Percentiles rank a stretch among this genome's conserved stretches.
Conservation (phyloP, 2,888 invertebrate genomes). For the Lamproptera curius region DNA sequence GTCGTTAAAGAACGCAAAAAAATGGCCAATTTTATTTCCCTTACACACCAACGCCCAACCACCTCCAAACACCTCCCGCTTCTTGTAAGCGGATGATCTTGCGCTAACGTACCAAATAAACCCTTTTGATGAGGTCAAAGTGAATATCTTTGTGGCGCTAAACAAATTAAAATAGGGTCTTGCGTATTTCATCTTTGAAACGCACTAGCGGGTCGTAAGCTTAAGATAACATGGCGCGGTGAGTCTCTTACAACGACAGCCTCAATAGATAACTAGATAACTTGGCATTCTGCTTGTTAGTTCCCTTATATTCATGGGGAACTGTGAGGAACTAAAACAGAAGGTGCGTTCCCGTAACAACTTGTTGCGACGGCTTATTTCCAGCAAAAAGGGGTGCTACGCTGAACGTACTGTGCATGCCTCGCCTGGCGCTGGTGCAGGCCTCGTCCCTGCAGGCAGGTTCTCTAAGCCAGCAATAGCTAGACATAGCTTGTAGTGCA, state of each 20-base stretch:
- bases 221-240: neutral
- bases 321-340: neutral
- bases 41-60: neutral
- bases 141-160: neutral
- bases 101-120: neutral
- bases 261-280: no score
- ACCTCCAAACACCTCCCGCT: neutral
- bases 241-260: neutral
- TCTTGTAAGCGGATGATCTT: neutral
- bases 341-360: neutral
- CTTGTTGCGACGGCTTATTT: neutral
- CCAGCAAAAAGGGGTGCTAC: neutral
- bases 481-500: no score
- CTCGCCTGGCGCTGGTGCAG: no score
- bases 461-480: no score
- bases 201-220: neutral
- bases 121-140: neutral
- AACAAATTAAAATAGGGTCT: neutral
- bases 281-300: neutral
- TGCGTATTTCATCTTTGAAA: neutral
- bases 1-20: neutral
- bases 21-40: neutral
- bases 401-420: neutral
- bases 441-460: no score
- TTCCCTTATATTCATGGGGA: neutral